These are phyloP conservation scores for Pipistrellus pipistrellus DNA, from an alignment of 2,797 vertebrate genomes.

Conservation along the genomic window DNA sequence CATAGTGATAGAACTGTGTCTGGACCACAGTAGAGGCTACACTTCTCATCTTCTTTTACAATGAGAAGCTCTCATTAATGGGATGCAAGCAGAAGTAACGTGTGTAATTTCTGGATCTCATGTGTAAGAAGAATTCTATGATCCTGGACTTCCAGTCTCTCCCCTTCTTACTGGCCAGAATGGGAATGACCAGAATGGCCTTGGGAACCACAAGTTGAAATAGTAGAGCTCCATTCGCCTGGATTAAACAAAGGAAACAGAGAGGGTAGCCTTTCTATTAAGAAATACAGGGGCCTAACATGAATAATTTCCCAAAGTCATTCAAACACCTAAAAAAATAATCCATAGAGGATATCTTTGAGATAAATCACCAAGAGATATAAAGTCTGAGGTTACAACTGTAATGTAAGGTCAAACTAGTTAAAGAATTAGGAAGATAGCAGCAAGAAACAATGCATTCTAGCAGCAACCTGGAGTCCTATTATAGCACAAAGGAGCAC, in stretches of 20 bases:
- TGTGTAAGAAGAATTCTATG: background rate
- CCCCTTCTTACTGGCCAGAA: background rate
- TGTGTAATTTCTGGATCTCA: background rate
- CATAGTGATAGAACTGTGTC: background rate
- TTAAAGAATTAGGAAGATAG: slow-evolving; percentile 5
- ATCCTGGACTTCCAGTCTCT: background rate
- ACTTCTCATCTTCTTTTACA: background rate
- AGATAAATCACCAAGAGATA: background rate
- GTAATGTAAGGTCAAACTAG: background rate
- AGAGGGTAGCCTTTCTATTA: background rate
- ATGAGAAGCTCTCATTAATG: background rate
- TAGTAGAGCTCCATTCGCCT: background rate
- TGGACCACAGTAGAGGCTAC: background rate
- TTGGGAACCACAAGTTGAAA: background rate
- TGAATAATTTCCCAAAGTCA: background rate
- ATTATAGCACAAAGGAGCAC: background rate
- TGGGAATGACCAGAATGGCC: background rate
- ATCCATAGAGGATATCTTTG: background rate
- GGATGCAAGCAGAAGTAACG: background rate
- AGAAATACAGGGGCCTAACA: background rate
- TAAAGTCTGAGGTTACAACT: background rate
- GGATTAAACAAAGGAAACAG: background rate
- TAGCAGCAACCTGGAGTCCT: background rate
- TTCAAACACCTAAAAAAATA: background rate
- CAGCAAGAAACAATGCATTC: background rate